Conservation (phyloP, 2,888 invertebrate species). For the Drosophila tanythrix region DNA sequence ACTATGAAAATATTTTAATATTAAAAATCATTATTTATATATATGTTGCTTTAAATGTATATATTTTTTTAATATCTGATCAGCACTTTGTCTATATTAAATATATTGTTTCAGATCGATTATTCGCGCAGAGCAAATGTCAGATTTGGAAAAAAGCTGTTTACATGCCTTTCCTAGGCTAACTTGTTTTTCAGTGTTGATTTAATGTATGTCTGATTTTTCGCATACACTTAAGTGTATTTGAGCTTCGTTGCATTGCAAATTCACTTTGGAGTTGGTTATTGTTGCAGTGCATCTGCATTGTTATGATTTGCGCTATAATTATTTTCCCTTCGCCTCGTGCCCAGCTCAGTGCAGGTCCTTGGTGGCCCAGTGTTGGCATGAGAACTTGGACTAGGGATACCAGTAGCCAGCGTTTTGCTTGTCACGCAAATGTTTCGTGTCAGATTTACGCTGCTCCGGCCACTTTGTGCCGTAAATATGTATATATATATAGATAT, state of each 20-base stretch:
- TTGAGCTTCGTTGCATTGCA: background rate
- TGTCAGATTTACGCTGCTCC: conserved; percentile 73
- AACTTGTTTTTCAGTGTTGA: background rate
- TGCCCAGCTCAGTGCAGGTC: conserved; percentile 6
- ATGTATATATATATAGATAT: conserved; percentile 24
- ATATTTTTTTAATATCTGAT: background rate
- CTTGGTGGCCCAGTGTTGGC: conserved; percentile 12
- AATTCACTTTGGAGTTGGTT: background rate
- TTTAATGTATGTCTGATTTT: background rate
- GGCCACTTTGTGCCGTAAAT: conserved; percentile 60
- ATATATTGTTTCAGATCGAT: background rate
- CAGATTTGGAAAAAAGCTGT: accelerated
- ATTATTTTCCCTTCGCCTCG: conserved; percentile 54
- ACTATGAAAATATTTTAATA: too few relatives aligned
- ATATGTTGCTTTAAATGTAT: background rate
- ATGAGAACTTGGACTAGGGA: conserved; percentile 19
- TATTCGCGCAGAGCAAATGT: background rate
- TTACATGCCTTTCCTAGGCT: background rate
- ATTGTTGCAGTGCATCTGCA: conserved; percentile 29
- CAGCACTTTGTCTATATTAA: background rate
- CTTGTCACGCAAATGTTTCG: conserved; percentile 76
- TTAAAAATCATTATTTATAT: background rate
- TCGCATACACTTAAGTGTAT: conserved; percentile 23
- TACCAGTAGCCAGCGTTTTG: conserved; percentile 51
- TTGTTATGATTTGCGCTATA: conserved; percentile 61